Base-by-base conservation (phyloP, 2,888 invertebrate genomes). In the Deilephila elpenor region DNA sequence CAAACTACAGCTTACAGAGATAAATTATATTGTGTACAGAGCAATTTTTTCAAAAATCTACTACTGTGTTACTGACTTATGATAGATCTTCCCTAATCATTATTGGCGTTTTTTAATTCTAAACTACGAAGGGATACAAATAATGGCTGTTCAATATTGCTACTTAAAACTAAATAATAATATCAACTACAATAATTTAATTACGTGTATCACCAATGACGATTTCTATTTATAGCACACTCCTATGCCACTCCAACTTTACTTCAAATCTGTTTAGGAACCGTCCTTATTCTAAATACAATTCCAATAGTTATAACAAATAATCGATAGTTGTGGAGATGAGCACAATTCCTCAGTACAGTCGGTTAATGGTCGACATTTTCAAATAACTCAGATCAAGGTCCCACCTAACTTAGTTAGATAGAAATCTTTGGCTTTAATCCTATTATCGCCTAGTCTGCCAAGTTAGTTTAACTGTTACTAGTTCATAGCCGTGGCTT, bases 341-440 rank as follows among this genome's bases (percentile, higher is more conserved):
- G 37, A n/a, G 20, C 67, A 14, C 51, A 67, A 44, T 67, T 64
- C 25, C 25, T 8, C 20, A 19, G 14, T 17, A 67, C 25, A 44
- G 67, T 67, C 51, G 20, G 64, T 44, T 64, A 67, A 44, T 20
- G 44, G 61, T 72, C 32, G 62, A 72, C 53, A 56, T 62, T 61
- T 34, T 72, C 17, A 72, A 72, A 72, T 62, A 53, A 62, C 61
- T 56, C 53, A 62, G 72, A 72, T 72, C 72, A 72, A 72, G 62
- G 72, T 62, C 32, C 53, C 53, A 8, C 25, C 29, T 62, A 56
- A 62, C 62, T 72, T 71, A 51, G 67, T 67, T 71, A 29, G 56
- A 14, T 70, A 70, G 60, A 53, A 71, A 61, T 71, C 71, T 67
- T 67, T 67, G 67, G 51, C 44, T 51, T 25, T 67, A 67, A 67